Evolutionary conservation across 2,797 vertebrate species (phyloP), one percentile per base, ranked within the genome.

Genomic region (Falco rusticolus): DNA sequence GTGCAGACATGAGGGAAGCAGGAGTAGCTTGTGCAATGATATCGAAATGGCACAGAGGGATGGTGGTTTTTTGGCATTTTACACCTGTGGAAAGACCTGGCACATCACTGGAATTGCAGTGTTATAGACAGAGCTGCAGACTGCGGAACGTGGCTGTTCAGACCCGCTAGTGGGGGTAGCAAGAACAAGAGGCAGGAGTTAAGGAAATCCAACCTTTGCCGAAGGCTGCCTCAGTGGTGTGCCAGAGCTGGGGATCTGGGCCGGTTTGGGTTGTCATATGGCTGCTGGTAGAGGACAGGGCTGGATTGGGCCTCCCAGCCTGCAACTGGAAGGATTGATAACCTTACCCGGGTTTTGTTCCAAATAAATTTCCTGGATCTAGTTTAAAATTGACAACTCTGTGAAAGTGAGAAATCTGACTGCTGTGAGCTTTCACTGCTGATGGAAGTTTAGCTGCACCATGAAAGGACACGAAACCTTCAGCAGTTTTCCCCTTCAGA

Each of bases 381-480:
- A 17, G 37, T 34, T 69, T 41, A 22, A 53, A 53, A 33, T 3
- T 4, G 39, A 65, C 53, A 37, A 24, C 13, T 29, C 0, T 1
- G 33, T 11, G 48, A 69, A 29, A 16, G 15, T 4, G 29, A 2
- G 24, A 47, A 53, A 43, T 21, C 9, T 14, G 11, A 13, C 39
- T 3, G 26, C 26, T 7, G 9, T 0, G 10, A 93, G 69, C 51
- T 56, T 13, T 6, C 33, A 6, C 53, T 11, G 87, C 39, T 34
- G 66, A 33, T 7, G 63, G 37, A 26, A 25, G 24, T 20, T 88
- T 6, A 20, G 33, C 51, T 45, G 75, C 16, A 11, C 39, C 3
- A 0, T 2, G 4, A 70, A 56, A 45, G 53, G 57, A 34, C 60
- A 37, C 0, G 0, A n/a, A 89, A 56, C 33, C 43, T 47, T 25